Percentiles rank a stretch among this genome's conserved stretches.
These are phyloP conservation scores for Tetragonula carbonaria DNA, from an alignment of 2,888 invertebrate species.

Conservation along the genomic window DNA sequence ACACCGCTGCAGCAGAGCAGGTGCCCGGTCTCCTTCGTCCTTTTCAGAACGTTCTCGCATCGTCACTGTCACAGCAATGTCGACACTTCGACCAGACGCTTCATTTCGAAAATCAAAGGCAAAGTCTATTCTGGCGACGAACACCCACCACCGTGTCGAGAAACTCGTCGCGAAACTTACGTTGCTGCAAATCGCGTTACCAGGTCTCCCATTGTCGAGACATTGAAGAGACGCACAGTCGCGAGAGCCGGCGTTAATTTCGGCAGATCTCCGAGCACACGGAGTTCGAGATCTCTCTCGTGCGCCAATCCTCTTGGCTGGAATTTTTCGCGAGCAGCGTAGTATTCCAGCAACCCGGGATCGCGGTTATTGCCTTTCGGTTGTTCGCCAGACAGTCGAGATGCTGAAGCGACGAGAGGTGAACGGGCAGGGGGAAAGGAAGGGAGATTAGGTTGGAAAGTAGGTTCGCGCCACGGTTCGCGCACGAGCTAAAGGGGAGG, in stretches of 20 bases:
- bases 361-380: conserved; percentile 8
- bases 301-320: conserved; percentile 15
- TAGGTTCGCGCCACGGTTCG: not conserved
- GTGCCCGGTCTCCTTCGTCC: too few species aligned
- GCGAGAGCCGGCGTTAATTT: not conserved
- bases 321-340: not conserved
- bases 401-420: not conserved
- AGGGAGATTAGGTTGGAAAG: not conserved
- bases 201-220: conserved; percentile 4
- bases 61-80: too few species aligned
- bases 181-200: conserved; percentile 6
- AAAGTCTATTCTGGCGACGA: too few species aligned
- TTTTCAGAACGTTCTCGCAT: too few species aligned
- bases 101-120: too few species aligned
- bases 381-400: not conserved
- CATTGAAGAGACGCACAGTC: too few species aligned
- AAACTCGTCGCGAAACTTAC: too few species aligned
- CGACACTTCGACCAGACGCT: too few species aligned
- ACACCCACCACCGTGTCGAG: too few species aligned
- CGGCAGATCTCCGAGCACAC: too few species aligned
- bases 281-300: not conserved
- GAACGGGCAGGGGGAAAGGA: not conserved
- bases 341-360: not conserved
- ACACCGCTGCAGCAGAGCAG: too few species aligned
- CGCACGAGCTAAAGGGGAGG: not conserved